phyloP scores from a whole-genome alignment of 1,140 invertebrate species.

The Physella acuta region DNA sequence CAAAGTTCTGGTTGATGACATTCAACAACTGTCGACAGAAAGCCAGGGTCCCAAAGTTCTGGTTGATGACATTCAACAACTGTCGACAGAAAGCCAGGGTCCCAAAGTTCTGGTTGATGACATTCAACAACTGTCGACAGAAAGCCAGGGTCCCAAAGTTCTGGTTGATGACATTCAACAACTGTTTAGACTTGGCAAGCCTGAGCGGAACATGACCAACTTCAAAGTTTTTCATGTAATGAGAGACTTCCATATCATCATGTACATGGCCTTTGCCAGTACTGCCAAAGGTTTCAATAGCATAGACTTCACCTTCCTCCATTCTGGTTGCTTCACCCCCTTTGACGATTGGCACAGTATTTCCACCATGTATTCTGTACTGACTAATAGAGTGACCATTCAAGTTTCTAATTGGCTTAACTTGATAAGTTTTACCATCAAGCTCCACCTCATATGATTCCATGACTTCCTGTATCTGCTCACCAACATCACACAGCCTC shows the following conservation, averaged over 20 bases:
- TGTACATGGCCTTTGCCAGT: slow-evolving; percentile 95
- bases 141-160: too few relatives aligned
- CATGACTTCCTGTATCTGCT: slow-evolving; percentile 98
- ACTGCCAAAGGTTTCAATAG: slow-evolving; percentile 99
- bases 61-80: too few relatives aligned
- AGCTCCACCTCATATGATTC: slow-evolving; percentile 98
- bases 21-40: too few relatives aligned
- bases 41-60: too few relatives aligned
- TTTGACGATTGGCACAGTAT: slow-evolving; percentile 99
- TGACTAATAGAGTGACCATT: slow-evolving; percentile 98
- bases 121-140: too few relatives aligned
- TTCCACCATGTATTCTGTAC: slow-evolving; percentile 97
- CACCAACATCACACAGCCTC: slow-evolving; percentile 93
- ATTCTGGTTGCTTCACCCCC: slow-evolving; percentile 95
- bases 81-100: too few relatives aligned
- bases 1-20: too few relatives aligned
- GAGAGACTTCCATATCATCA: slow-evolving; percentile 98
- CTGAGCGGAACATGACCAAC: slow-evolving; percentile 69
- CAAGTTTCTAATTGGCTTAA: slow-evolving; percentile 96
- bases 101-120: too few relatives aligned
- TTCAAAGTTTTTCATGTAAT: slow-evolving; percentile 99
- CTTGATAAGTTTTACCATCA: slow-evolving; percentile 94
- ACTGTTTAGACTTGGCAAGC: slow-evolving; percentile 78
- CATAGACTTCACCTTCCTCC: slow-evolving; percentile 99
- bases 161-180: too few relatives aligned